Base-by-base conservation (phyloP, 2,888 invertebrate species). In the Caenorhabditis sp. region DNA sequence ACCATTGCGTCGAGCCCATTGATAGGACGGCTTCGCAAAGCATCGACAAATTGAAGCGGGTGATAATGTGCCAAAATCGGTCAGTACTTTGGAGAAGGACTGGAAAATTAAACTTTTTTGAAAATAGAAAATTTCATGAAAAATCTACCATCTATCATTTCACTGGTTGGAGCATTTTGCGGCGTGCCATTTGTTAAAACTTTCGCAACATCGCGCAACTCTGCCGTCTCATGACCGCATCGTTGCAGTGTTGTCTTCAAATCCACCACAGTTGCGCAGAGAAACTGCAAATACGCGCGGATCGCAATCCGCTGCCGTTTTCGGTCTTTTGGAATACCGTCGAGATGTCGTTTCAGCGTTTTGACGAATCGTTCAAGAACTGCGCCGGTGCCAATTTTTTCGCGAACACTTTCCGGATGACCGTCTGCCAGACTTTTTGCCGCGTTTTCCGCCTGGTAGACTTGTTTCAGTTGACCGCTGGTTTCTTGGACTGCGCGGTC, bases 61-160 rank as follows among this genome's bases (percentile, higher is more conserved):
- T 78, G 57, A 81, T 58, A 12, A 78, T 57, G 0, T 53, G 72
- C 79, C 79, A 81, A 57, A 54, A 70, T 6, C 72, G 76, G 49
- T 71, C 67, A 37, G 60, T 54, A 21, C 65, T 61, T 14, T 62
- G 43, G 12, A 59, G 17, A 21, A 74, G 24, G 31, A 49, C 78
- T 78, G 74, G 49, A 78, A 70, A 37, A 17, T 1, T 14, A 53
- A 24, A 31, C 53, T 31, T 31, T n/a, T n/a, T n/a, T n/a, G n/a
- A n/a, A n/a, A n/a, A n/a, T n/a, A n/a, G n/a, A n/a, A n/a, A n/a
- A n/a, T n/a, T n/a, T n/a, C n/a, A n/a, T n/a, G n/a, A 36, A 36
- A 36, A 36, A 8, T 36, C 36, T 2, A 62, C 62, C 53, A 54
- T 54, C 19, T 23, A 66, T 51, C 24, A 53, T 53, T 36, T 58